These are phyloP conservation scores for Anolis sagrei DNA, from an alignment of 2,113 vertebrate species.

Conservation along the genomic window DNA sequence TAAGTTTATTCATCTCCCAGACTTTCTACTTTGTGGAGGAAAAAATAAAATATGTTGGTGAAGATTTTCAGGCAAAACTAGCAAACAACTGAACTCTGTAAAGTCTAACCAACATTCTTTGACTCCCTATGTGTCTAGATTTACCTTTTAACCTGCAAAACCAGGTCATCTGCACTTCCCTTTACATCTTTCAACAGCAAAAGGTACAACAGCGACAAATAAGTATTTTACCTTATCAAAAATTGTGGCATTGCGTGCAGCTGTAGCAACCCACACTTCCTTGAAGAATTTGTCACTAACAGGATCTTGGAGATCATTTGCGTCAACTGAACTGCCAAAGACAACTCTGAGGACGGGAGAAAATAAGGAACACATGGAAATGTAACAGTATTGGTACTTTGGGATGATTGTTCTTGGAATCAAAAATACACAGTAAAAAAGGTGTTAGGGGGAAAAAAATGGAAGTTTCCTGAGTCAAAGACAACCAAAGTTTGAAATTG, in stretches of 20 bases:
- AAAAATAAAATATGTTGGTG: not conserved
- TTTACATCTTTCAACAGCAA: not conserved
- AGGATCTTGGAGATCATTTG: conserved; percentile 87
- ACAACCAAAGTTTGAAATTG: not conserved
- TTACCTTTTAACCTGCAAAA: not conserved
- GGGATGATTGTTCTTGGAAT: not conserved
- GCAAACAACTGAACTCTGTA: too few relatives aligned
- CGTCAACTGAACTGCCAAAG: conserved; percentile 82
- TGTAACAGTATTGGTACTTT: not conserved
- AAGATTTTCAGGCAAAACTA: not conserved
- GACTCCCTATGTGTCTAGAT: not conserved
- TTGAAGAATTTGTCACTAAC: conserved; percentile 96
- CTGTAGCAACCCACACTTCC: conserved; percentile 92
- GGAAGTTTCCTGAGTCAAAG: not conserved
- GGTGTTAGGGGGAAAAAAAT: not conserved
- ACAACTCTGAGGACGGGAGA: conserved; percentile 79
- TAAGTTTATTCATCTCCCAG: not conserved
- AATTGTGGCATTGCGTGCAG: conserved; percentile 91
- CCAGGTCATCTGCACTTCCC: not conserved
- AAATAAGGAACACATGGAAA: not conserved
- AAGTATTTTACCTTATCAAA: conserved; percentile 85
- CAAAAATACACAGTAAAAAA: conserved; percentile 18
- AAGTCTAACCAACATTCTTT: not conserved
- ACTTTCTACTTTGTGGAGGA: not conserved
- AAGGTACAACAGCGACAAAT: rapidly evolving